Conservation (phyloP, 2,113 vertebrate genomes). For the Hydropotes inermis region DNA sequence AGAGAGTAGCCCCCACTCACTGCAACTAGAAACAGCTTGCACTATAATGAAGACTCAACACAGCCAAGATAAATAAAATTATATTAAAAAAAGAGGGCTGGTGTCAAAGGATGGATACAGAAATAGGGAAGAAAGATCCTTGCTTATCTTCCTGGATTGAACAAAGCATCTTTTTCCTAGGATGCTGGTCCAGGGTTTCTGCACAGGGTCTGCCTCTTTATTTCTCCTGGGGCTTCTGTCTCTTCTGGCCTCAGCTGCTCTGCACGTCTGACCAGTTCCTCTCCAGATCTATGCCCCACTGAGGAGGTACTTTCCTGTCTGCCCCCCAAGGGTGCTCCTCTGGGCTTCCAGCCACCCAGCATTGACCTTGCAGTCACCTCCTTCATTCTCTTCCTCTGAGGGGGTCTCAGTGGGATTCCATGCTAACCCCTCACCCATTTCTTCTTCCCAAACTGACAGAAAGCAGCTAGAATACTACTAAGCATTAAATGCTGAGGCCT, state of each 20-base stretch:
- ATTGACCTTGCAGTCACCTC: conserved; percentile 53
- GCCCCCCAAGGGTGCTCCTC: conserved; percentile 9
- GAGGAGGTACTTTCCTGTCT: conserved; percentile 72
- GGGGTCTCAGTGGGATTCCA: background rate
- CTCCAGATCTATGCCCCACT: background rate
- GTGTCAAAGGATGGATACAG: background rate
- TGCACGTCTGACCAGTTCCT: background rate
- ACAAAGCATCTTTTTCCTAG: background rate
- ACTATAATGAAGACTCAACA: background rate
- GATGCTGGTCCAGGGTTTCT: background rate
- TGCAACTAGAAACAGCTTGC: background rate
- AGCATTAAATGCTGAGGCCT: background rate
- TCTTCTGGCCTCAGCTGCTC: background rate
- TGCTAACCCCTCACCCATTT: background rate
- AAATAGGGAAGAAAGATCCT: background rate
- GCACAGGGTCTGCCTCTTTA: background rate
- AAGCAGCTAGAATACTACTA: background rate
- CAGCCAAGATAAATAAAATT: background rate
- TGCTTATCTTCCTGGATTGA: background rate
- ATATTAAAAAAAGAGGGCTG: background rate
- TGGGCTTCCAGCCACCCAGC: conserved; percentile 51
- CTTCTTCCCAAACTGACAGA: background rate
- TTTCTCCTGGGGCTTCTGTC: background rate
- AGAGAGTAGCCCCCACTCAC: background rate
- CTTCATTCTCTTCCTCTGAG: conserved; percentile 13